Evolutionary conservation across 2,113 vertebrate species (phyloP).

Genomic region (Toxostoma redivivum): DNA sequence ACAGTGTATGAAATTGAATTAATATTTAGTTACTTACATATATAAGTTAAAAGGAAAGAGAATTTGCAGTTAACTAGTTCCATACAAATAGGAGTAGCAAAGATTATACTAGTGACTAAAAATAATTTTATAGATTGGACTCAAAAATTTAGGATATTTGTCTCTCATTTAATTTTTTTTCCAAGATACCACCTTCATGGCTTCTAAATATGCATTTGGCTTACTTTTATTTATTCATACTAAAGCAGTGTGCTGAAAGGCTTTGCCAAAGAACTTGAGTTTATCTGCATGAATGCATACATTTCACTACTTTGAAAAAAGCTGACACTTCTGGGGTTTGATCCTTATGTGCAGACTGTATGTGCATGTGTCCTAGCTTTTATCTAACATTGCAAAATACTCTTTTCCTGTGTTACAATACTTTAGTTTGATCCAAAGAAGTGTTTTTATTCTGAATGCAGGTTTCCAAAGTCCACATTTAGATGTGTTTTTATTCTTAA

Average conservation of each 20-base stretch:
- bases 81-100: not conserved
- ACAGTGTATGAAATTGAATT: not conserved
- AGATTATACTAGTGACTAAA: not conserved
- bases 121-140: not conserved
- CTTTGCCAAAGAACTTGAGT: constrained; percentile 5
- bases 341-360: not conserved
- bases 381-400: not conserved
- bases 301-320: not conserved
- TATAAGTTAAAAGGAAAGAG: not conserved
- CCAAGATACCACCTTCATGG: not conserved
- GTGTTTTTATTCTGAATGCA: not conserved
- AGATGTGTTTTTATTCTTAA: not conserved
- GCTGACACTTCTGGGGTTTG: constrained; percentile 8
- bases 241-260: not conserved
- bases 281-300: not conserved
- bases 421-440: not conserved
- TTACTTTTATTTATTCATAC: not conserved
- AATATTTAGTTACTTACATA: not conserved
- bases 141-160: not conserved
- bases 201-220: not conserved
- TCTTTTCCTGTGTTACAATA: not conserved
- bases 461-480: not conserved
- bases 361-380: not conserved
- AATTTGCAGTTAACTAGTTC: not conserved
- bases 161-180: not conserved